Percentiles rank a stretch among this genome's conserved stretches.
phyloP scores from a whole-genome alignment of 2,888 invertebrate genomes.

The Tanytarsus gracilentus region DNA sequence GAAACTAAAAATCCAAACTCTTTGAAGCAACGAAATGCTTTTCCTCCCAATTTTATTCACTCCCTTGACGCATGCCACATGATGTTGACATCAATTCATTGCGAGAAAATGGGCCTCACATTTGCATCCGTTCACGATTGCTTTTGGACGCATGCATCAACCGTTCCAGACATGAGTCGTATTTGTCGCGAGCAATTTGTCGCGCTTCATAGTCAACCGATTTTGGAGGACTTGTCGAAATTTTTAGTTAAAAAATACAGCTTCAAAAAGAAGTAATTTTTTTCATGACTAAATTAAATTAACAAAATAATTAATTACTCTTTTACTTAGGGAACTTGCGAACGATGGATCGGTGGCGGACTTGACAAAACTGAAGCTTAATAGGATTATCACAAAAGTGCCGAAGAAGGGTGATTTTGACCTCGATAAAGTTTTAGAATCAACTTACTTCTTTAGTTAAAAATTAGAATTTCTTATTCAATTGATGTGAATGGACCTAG shows the following conservation, averaged over 20 bases:
- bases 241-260: constrained; percentile 62
- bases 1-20: constrained; percentile 65
- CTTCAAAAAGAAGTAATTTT: constrained; percentile 50
- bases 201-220: constrained; percentile 85
- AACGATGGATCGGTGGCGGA: constrained; percentile 48
- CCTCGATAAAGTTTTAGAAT: constrained; percentile 61
- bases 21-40: constrained; percentile 90
- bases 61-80: constrained; percentile 97
- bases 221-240: constrained; percentile 75
- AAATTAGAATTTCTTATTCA: too few species aligned
- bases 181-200: constrained; percentile 97
- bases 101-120: constrained; percentile 70
- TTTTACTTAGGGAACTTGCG: constrained; percentile 42
- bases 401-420: constrained; percentile 72
- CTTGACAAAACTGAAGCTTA: constrained; percentile 53
- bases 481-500: too few species aligned
- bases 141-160: constrained; percentile 94
- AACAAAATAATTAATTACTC: constrained; percentile 22
- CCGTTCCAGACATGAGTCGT: constrained; percentile 82
- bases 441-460: constrained; percentile 81
- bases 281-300: constrained; percentile 27
- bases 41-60: constrained; percentile 98
- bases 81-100: constrained; percentile 94
- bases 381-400: constrained; percentile 51
- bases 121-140: constrained; percentile 99